These are phyloP conservation scores for Sinocyclocheilus anshuiensis DNA, from an alignment of 2,113 vertebrate genomes.

Conservation along the genomic window DNA sequence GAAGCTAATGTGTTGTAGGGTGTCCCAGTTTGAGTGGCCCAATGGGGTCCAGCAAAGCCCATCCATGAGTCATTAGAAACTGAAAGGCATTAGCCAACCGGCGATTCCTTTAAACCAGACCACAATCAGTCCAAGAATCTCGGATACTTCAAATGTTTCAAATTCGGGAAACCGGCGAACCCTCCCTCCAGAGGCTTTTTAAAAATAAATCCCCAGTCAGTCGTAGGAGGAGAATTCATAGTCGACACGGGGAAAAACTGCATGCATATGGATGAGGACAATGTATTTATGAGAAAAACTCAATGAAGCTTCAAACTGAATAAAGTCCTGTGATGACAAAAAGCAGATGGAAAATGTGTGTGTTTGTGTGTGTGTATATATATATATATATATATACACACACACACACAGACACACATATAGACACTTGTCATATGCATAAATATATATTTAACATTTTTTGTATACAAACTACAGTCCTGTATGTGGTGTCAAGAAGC, in stretches of 20 bases:
- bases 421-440: too few relatives aligned
- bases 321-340: background rate
- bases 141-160: conserved; percentile 76
- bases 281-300: background rate
- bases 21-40: background rate
- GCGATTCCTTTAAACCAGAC: conserved; percentile 73
- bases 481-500: too few relatives aligned
- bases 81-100: conserved; percentile 72
- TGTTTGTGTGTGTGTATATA: too few relatives aligned
- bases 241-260: background rate
- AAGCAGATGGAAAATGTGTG: too few relatives aligned
- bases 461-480: too few relatives aligned
- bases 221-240: conserved; percentile 63
- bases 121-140: conserved; percentile 63
- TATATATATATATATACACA: too few relatives aligned
- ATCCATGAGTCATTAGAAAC: conserved; percentile 29
- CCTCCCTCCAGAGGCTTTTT: conserved; percentile 61
- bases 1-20: conserved; percentile 57
- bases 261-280: background rate
- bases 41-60: too few relatives aligned
- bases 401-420: too few relatives aligned
- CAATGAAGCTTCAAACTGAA: background rate
- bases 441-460: too few relatives aligned
- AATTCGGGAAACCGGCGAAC: conserved; percentile 70
- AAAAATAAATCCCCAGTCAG: conserved; percentile 72